Evolutionary conservation across 2,888 invertebrate species (phyloP).

Genomic region (Homarus gammarus): DNA sequence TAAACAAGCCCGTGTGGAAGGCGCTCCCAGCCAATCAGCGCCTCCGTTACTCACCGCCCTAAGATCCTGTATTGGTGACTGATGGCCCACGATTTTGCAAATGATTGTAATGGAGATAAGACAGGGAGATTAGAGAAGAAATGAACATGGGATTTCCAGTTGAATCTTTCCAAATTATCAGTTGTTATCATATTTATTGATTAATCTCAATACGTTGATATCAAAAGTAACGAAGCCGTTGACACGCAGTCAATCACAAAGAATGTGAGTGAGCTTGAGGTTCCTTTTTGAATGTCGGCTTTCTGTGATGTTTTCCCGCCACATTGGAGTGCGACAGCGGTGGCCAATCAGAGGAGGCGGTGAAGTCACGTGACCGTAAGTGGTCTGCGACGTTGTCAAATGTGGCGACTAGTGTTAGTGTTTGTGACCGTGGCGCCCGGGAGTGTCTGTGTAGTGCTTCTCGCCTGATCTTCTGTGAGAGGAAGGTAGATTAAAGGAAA

Average conservation of each 20-base stretch:
- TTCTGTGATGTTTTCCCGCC: constrained; percentile 71
- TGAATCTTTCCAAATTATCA: too few species aligned
- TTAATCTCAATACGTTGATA: background rate
- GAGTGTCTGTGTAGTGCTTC: constrained; percentile 26
- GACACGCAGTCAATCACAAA: constrained; percentile 59
- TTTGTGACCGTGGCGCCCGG: constrained; percentile 37
- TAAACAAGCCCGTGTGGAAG: constrained; percentile 55
- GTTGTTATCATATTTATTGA: too few species aligned
- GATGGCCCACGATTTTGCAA: constrained; percentile 57
- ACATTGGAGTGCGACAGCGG: constrained; percentile 15
- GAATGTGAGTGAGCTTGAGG: constrained; percentile 51
- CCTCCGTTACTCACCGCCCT: constrained; percentile 24
- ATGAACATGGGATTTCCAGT: too few species aligned
- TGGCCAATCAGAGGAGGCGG: constrained; percentile 30
- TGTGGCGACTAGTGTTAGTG: constrained; percentile 40
- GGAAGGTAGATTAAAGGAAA: constrained; percentile 13
- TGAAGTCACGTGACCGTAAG: constrained; percentile 33
- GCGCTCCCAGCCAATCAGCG: constrained; percentile 54
- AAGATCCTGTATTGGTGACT: constrained; percentile 43
- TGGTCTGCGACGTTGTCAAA: constrained; percentile 59
- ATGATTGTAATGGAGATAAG: constrained; percentile 61
- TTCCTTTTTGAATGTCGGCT: constrained; percentile 57
- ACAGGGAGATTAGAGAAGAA: too few species aligned
- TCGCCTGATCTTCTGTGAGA: constrained; percentile 32
- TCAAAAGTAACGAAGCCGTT: constrained; percentile 11